Evolutionary conservation across 1,140 invertebrate species (phyloP), one percentile per base, ranked within the genome.

Genomic region (Bilobella aurantiaca): DNA sequence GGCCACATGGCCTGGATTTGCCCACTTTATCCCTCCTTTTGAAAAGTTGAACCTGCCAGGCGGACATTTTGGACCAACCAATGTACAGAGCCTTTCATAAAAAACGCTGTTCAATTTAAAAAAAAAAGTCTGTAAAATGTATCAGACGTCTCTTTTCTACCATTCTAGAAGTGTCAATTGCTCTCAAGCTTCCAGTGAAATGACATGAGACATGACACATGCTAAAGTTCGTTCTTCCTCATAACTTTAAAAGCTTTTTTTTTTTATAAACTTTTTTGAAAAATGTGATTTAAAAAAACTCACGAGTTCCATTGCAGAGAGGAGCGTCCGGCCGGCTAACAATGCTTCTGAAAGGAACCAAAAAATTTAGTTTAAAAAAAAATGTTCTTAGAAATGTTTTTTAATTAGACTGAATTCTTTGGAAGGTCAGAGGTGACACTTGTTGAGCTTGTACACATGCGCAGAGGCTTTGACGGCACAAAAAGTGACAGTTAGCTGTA

Each of bases 271-370:
- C 25, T 42, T 42, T 12, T 42, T 12, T 12, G n/a, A 42, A 53
- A 23, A 53, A 23, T 18, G 5, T 18, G 49, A 53, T 53, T 53
- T 12, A 53, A 53, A 53, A 23, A 53, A 53, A 53, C 58, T 59
- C 31, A 59, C 58, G 28, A 59, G 58, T 31, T 59, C 58, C 58
- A 59, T 59, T 5, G 58, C 58, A 31, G 58, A 59, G 28, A 59
- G 28, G 16, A 59, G 58, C 8, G 58, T 59, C 8, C 58, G 28
- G n/a, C 58, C 58, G 28, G 58, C 58, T 34, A 59, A 59, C 58
- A 59, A 31, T 34, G 58, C 32, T 34, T 59, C 58, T 59, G 58
- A 31, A 34, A 59, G 5, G 58, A 30, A 27, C 58, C 25, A 31
- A 59, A 59, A 59, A 42, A 42, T n/a, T n/a, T n/a, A n/a, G n/a